Percentiles rank a stretch among this genome's conserved stretches.
Evolutionary conservation across 2,888 invertebrate genomes (phyloP).

Genomic region (Linnaemya tessellans): DNA sequence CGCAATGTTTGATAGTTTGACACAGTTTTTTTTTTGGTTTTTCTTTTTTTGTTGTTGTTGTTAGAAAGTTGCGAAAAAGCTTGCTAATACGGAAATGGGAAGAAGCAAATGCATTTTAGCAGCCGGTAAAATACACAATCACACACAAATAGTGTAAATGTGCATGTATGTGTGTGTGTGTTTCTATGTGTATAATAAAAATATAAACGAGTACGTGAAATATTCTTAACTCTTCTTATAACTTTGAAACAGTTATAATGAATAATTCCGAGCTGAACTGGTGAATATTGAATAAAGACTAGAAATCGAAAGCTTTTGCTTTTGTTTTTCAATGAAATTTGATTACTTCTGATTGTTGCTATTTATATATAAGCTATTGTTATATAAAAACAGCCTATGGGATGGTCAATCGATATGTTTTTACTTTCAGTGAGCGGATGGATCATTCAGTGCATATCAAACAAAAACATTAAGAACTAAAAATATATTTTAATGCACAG

Average conservation of each 20-base stretch:
- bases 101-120: conserved; percentile 30
- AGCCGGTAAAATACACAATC: conserved; percentile 50
- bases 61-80: conserved; percentile 53
- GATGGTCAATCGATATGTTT: too few relatives aligned
- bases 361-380: too few relatives aligned
- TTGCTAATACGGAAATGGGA: conserved; percentile 49
- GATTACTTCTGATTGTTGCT: too few relatives aligned
- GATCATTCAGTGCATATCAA: too few relatives aligned
- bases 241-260: background rate
- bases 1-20: conserved; percentile 71
- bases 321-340: background rate
- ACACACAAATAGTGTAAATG: conserved; percentile 7
- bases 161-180: background rate
- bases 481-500: too few relatives aligned
- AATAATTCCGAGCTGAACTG: background rate
- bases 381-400: too few relatives aligned
- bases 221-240: background rate
- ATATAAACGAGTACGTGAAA: too few relatives aligned
- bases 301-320: background rate
- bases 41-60: too few relatives aligned
- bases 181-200: background rate
- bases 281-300: background rate
- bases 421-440: too few relatives aligned
- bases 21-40: conserved; percentile 58
- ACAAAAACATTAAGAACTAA: too few relatives aligned